Base-by-base conservation (phyloP, 2,797 vertebrate genomes). In the Tinamus major region DNA sequence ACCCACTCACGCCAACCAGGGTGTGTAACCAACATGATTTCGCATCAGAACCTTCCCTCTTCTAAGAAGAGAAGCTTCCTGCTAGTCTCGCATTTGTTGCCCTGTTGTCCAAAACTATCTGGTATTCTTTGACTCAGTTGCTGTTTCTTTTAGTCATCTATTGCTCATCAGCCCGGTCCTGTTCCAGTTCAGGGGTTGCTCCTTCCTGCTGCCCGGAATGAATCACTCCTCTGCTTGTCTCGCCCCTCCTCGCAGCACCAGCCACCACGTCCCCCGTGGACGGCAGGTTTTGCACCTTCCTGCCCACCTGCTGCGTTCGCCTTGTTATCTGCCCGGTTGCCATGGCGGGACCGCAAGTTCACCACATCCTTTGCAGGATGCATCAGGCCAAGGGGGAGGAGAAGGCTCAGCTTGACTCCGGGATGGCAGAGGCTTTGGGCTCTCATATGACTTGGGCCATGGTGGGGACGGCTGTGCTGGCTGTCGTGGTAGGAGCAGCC, bases 281-380 rank as follows among this genome's bases (percentile, higher is more conserved):
- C 23, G 23, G 80, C 77, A 76, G 55, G 61, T 81, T 63, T 92
- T 85, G 55, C 87, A 82, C 85, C 85, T 95, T 92, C 95, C 94
- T 95, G 91, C 90, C 92, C 90, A 85, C 14, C 85, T 76, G 77
- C 82, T 93, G 63, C 10, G 59, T 87, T 92, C 44, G 82, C 89
- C 33, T 42, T 21, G 70, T 27, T 56, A 6, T 31, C 89, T 56
- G 77, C 55, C 31, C 44, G 11, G 78, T 92, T 94, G 93, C 90
- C 37, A 5, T 63, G 33, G 64, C 62, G 26, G 72, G 48, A 67
- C 85, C 51, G 12, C 59, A 39, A 89, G 81, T 87, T 92, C 61
- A 91, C 94, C 93, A 93, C 87, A 94, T 96, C 92, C 94, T 95
- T 17, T 85, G 58, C 33, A 63, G 53, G 49, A 85, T 62, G 8